These are phyloP conservation scores for Orussus abietinus DNA, from an alignment of 1,140 invertebrate genomes.

Conservation along the genomic window DNA sequence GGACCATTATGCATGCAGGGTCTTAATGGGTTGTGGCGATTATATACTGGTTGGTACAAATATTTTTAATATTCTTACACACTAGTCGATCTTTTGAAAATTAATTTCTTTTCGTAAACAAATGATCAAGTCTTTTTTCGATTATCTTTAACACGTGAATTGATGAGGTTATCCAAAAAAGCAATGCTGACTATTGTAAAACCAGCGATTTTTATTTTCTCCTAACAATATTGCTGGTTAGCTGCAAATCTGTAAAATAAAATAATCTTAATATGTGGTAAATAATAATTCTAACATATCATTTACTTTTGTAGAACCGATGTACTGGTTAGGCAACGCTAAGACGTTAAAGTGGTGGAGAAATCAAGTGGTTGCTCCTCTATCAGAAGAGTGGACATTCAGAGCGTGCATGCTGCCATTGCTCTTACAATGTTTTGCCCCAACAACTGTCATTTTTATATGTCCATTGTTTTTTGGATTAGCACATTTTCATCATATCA, in stretches of 20 bases:
- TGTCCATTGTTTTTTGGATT: slow-evolving; percentile 91
- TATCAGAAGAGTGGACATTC: slow-evolving; percentile 94
- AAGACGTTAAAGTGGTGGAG: slow-evolving; percentile 80
- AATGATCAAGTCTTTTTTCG: neutral
- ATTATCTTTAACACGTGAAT: neutral
- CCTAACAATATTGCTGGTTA: slow-evolving; percentile 17
- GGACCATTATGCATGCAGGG: slow-evolving; percentile 75
- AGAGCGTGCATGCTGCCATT: slow-evolving; percentile 91
- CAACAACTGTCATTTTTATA: slow-evolving; percentile 72
- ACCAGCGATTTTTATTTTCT: slow-evolving; percentile 3
- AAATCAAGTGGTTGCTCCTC: slow-evolving; percentile 85
- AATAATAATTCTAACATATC: slow-evolving; percentile 10
- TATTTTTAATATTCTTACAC: slow-evolving; percentile 13
- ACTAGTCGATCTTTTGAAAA: too few relatives aligned
- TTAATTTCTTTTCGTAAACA: slow-evolving; percentile 7
- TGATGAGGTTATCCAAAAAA: too few relatives aligned
- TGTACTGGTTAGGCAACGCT: slow-evolving; percentile 69
- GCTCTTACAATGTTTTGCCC: slow-evolving; percentile 77
- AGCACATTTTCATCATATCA: slow-evolving; percentile 89
- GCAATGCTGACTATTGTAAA: neutral
- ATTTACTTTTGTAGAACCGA: slow-evolving; percentile 63
- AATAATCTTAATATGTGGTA: slow-evolving; percentile 2
- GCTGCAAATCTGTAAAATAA: slow-evolving; percentile 1
- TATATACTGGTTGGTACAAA: slow-evolving; percentile 63
- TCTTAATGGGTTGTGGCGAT: slow-evolving; percentile 63